Evolutionary conservation across 1,140 invertebrate genomes (phyloP).

Genomic region (Oryzaephilus surinamensis): DNA sequence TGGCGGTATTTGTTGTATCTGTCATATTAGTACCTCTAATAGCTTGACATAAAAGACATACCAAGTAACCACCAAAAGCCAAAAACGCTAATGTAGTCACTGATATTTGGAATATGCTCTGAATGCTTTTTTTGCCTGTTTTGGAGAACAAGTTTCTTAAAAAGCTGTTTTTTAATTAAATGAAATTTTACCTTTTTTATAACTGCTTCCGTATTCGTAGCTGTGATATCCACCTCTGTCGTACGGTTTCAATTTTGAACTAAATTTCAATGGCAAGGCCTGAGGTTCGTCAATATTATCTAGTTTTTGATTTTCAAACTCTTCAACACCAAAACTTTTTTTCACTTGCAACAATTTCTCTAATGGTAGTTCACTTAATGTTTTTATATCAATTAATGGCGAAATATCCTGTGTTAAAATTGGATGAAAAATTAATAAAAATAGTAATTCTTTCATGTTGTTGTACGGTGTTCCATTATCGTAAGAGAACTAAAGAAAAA

Average conservation of each 20-base stretch:
- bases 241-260: constrained; percentile 7
- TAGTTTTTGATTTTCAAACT: constrained; percentile 1
- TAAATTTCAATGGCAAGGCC: constrained; percentile 18
- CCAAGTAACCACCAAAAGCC: constrained; percentile 65
- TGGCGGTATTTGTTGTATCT: constrained; percentile 7
- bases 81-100: constrained; percentile 64
- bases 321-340: constrained; percentile 23
- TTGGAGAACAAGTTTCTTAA: too few species aligned
- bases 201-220: constrained; percentile 29
- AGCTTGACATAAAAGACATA: constrained; percentile 60
- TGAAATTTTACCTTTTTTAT: constrained; percentile 44
- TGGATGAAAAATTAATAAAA: background rate
- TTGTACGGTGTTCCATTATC: too few species aligned
- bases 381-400: constrained; percentile 33
- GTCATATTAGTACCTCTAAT: constrained; percentile 42
- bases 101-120: constrained; percentile 58
- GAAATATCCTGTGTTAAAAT: constrained; percentile 12
- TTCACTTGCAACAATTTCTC: constrained; percentile 40
- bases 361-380: constrained; percentile 43
- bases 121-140: constrained; percentile 42
- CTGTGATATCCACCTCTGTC: constrained; percentile 25
- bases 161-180: too few species aligned
- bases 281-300: constrained; percentile 11
- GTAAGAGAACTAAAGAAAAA: background rate
- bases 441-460: constrained; percentile 3